Evolutionary conservation across 1,140 invertebrate species (phyloP), one percentile per base, ranked within the genome.

Genomic region (Anastatus disparis): DNA sequence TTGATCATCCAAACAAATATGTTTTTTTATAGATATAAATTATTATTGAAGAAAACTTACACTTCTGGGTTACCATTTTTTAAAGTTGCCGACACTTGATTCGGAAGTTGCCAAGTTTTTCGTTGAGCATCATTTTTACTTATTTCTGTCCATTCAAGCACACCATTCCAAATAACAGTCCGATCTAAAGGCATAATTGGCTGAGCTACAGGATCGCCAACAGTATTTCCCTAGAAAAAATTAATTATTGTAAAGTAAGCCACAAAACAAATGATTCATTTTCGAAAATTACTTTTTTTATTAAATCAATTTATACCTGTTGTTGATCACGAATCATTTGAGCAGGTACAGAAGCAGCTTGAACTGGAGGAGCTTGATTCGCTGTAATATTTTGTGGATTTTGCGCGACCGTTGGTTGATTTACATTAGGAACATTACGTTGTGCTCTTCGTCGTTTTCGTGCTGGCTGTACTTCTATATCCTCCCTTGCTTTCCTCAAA

Each of bases 111-210:
- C 75, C 94, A 90, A 2, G 93, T 92, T 65, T 94, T 89, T 84
- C 95, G 96, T 75, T 92, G 90, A 62, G 88, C 88, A 78, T 92
- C 91, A 3, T 87, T 90, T 59, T 89, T 89, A 35, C 89, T 88
- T 81, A 97, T 97, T 78, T 97, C 96, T 74, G 95, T 92, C 94
- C 95, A 97, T 84, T 97, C 95, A 3, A 97, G 82, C 0, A 93
- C 85, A 10, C 96, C 96, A 75, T 90, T 90, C 95, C 95, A 96
- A 78, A 97, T 95, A 44, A 89, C 91, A 17, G 89, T 89, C 44
- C 92, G 87, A 72, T 93, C 91, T 44, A 89, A 48, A 40, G 55
- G 62, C 44, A 69, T 40, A 38, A 70, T 62, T 17, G 67, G 67
- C 26, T 70, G 67, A 46, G 12, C 42, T 20, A 42, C 67, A 31